Evolutionary conservation across 1,140 invertebrate genomes (phyloP).

Genomic region (Drosophila kohkoa): DNA sequence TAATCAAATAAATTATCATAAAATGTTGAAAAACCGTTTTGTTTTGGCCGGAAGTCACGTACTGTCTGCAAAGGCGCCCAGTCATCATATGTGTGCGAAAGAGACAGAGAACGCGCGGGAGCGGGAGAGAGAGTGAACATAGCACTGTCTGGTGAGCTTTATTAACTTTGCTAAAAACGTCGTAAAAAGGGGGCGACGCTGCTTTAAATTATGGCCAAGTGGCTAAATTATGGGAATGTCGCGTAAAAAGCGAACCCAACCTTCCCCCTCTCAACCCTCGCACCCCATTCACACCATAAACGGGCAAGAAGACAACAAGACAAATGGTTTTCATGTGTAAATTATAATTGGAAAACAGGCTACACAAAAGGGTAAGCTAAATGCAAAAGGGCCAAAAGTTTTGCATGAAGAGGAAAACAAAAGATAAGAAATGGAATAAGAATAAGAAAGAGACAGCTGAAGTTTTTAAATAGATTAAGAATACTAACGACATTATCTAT

Average conservation of each 20-base stretch:
- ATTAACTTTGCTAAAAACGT: constrained; percentile 51
- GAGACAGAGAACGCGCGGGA: neutral
- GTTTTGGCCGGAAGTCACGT: constrained; percentile 82
- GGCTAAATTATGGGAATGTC: constrained; percentile 79
- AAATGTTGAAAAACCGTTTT: constrained; percentile 79
- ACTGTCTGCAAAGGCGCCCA: constrained; percentile 66
- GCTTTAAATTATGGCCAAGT: constrained; percentile 79
- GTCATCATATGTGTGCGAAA: constrained; percentile 29
- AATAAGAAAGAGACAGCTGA: neutral
- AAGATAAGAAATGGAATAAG: neutral
- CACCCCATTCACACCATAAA: constrained; percentile 33
- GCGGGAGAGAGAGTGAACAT: neutral
- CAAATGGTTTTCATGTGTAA: constrained; percentile 77
- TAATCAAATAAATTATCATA: constrained; percentile 83
- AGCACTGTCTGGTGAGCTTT: constrained; percentile 32
- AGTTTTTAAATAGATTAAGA: neutral
- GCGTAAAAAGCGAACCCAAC: constrained; percentile 48
- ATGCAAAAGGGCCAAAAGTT: neutral
- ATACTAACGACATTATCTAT: neutral
- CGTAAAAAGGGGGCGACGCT: constrained; percentile 17
- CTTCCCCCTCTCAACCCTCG: neutral
- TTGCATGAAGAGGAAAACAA: neutral
- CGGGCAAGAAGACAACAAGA: constrained; percentile 50
- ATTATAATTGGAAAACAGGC: constrained; percentile 75
- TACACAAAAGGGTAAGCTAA: constrained; percentile 13